phyloP scores from a whole-genome alignment of 2,888 invertebrate species.

The Matsumyia berberina region DNA sequence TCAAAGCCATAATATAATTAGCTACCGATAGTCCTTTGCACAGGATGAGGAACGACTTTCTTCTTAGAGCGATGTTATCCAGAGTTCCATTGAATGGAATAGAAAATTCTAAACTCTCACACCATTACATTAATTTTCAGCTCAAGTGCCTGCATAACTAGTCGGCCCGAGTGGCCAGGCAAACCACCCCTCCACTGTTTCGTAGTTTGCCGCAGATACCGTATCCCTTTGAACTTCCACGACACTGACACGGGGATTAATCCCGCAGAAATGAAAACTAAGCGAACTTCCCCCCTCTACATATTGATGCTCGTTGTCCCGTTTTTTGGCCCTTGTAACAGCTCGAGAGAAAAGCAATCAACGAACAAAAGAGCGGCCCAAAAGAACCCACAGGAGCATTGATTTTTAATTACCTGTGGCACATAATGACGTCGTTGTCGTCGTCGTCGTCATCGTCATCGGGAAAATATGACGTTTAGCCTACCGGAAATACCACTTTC shows the following conservation, averaged over 20 bases:
- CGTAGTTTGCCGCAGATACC: constrained; percentile 9
- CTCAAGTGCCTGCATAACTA: constrained; percentile 11
- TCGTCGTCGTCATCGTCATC: constrained; percentile 48
- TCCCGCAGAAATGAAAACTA: constrained; percentile 29
- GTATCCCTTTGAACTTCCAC: constrained; percentile 2
- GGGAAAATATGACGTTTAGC: constrained; percentile 64
- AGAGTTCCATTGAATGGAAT: constrained; percentile 3
- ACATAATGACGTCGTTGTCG: constrained; percentile 60
- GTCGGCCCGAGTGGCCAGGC: no score
- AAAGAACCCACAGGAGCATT: constrained; percentile 48
- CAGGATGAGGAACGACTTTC: not conserved
- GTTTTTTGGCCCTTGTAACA: constrained; percentile 16
- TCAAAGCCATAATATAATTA: constrained; percentile 1
- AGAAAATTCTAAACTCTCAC: not conserved
- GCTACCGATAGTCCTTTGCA: not conserved
- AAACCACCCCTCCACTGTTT: not conserved
- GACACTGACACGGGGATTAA: constrained; percentile 13
- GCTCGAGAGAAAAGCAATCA: constrained; percentile 56
- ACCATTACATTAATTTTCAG: constrained; percentile 1
- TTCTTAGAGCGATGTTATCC: not conserved
- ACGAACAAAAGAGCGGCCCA: constrained; percentile 33
- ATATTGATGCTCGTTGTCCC: constrained; percentile 25
- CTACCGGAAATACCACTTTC: constrained; percentile 61
- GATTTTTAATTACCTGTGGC: constrained; percentile 71
- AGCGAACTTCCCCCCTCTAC: not conserved